Conservation (phyloP, 2,797 vertebrate genomes). For the Micromesistius poutassou region DNA sequence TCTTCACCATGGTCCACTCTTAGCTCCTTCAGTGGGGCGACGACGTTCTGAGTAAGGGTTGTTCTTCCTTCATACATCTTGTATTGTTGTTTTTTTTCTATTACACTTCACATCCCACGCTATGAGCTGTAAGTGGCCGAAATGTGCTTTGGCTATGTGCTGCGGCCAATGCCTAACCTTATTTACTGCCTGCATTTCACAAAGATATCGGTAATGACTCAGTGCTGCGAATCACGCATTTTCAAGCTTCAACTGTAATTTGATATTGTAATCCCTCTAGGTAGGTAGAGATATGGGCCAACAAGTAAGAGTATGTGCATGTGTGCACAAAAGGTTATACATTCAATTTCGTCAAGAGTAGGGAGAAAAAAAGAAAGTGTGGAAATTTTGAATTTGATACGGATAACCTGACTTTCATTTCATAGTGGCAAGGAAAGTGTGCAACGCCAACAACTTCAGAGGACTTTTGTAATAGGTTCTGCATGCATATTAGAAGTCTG, state of each 20-base stretch:
- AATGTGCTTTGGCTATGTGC: not conserved
- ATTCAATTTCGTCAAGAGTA: not conserved
- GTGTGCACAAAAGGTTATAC: not conserved
- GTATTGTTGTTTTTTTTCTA: not conserved
- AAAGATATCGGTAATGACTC: not conserved
- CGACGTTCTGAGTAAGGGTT: not conserved
- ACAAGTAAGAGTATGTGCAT: not conserved
- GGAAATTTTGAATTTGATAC: not conserved
- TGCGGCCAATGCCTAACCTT: not conserved
- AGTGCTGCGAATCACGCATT: not conserved
- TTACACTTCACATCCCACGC: not conserved
- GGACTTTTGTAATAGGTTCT: not conserved
- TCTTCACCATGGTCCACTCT: not conserved
- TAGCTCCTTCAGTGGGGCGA: not conserved
- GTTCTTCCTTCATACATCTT: not conserved
- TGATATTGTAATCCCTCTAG: not conserved
- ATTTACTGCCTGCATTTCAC: not conserved
- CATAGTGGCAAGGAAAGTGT: not conserved
- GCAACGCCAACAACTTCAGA: not conserved
- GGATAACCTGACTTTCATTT: not conserved
- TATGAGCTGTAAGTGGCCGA: not conserved
- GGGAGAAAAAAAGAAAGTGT: not conserved
- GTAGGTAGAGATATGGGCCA: not conserved
- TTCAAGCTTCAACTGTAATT: not conserved
- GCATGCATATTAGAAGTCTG: conserved; percentile 1